Percentiles rank a stretch among this genome's conserved stretches.
Conservation (phyloP, 2,888 invertebrate species). For the Epirrita christyi region DNA sequence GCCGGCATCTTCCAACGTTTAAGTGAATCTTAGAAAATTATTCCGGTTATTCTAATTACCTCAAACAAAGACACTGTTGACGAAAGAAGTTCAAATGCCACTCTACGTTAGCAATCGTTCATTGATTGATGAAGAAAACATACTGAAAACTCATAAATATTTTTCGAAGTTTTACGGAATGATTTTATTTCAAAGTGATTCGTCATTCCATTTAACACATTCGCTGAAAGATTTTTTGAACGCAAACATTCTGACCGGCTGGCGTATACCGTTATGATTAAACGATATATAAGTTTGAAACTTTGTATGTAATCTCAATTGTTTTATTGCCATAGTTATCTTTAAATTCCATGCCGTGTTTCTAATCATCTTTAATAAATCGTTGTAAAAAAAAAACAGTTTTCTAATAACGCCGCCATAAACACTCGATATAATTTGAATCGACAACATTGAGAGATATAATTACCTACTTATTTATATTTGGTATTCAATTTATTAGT, state of each 20-base stretch:
- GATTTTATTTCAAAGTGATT: background rate
- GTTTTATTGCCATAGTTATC: slow-evolving; percentile 1
- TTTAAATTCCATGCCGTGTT: slow-evolving; percentile 8
- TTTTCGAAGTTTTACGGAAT: slow-evolving; percentile 1
- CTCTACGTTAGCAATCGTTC: slow-evolving; percentile 4
- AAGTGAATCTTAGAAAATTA: slow-evolving; percentile 16
- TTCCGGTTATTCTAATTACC: slow-evolving; percentile 30
- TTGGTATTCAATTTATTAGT: slow-evolving; percentile 47
- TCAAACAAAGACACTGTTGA: slow-evolving; percentile 27
- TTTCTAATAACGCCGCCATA: slow-evolving; percentile 3
- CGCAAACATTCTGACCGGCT: slow-evolving; percentile 14
- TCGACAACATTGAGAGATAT: slow-evolving; percentile 5
- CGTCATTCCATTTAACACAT: slow-evolving; percentile 6
- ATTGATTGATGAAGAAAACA: slow-evolving; percentile 8
- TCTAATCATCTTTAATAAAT: slow-evolving; percentile 9
- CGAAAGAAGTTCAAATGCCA: slow-evolving; percentile 15
- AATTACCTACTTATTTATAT: background rate
- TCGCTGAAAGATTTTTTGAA: slow-evolving; percentile 19
- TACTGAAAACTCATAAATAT: slow-evolving; percentile 1
- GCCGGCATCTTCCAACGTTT: slow-evolving; percentile 3
- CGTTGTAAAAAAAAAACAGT: background rate
- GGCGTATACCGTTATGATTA: slow-evolving; percentile 5
- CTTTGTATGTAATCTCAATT: slow-evolving; percentile 13
- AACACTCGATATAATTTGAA: background rate
- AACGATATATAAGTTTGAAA: slow-evolving; percentile 14